Evolutionary conservation across 2,888 invertebrate species (phyloP).

Genomic region (Noctua pronuba): DNA sequence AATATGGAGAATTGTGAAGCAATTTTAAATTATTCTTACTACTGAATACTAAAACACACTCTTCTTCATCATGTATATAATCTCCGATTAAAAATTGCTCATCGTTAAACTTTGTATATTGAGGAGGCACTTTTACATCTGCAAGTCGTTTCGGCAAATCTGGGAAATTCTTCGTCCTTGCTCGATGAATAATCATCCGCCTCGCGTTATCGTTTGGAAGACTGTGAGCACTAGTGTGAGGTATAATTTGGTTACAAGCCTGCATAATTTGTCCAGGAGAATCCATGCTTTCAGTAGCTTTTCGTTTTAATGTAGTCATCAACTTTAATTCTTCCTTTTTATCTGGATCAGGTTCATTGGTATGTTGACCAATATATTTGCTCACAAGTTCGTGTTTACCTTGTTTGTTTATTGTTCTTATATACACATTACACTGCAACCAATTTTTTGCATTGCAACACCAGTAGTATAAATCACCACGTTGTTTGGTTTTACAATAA

Average conservation of each 20-base stretch:
- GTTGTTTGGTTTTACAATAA: too few relatives aligned
- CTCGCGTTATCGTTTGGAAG: not conserved
- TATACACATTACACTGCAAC: too few relatives aligned
- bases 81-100: not conserved
- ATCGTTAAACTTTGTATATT: not conserved
- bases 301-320: not conserved
- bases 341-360: not conserved
- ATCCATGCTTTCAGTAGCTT: not conserved
- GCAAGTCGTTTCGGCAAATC: not conserved
- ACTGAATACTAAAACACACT: conserved; percentile 10
- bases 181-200: not conserved
- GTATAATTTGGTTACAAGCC: not conserved
- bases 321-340: not conserved
- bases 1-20: not conserved
- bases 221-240: not conserved
- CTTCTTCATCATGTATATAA: not conserved
- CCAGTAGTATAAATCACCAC: too few relatives aligned
- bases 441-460: too few relatives aligned
- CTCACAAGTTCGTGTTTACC: too few relatives aligned
- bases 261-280: not conserved
- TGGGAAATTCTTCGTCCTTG: not conserved
- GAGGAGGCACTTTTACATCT: not conserved
- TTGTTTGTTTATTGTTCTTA: too few relatives aligned
- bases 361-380: not conserved
- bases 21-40: not conserved